phyloP scores from a whole-genome alignment of 2,888 invertebrate species.

The Eupithecia exiguata region DNA sequence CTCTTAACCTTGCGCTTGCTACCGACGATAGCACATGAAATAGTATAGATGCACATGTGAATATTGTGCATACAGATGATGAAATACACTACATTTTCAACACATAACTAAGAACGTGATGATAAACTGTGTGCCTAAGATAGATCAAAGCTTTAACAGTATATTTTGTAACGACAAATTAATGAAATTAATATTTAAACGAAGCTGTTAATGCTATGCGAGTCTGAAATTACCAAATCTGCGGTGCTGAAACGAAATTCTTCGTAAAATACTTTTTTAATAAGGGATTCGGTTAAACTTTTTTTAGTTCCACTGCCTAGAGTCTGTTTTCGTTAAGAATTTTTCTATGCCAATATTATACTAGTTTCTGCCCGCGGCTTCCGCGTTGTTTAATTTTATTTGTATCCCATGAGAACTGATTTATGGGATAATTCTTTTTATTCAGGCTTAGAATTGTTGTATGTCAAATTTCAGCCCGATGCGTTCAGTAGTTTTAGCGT shows the following conservation, averaged over 20 bases:
- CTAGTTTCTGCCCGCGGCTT: no score
- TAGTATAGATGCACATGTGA: slow-evolving; percentile 19
- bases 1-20: neutral
- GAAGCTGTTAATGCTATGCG: neutral
- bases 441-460: no score
- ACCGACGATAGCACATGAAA: slow-evolving; percentile 29
- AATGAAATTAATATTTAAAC: slow-evolving; percentile 5
- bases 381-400: no score
- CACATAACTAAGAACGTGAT: slow-evolving; percentile 10
- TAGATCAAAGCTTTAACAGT: neutral
- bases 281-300: neutral
- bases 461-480: no score
- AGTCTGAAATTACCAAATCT: neutral
- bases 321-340: neutral
- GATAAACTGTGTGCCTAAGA: slow-evolving; percentile 10
- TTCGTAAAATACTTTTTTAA: neutral
- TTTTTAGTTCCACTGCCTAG: neutral
- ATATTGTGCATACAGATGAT: slow-evolving; percentile 17
- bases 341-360: neutral
- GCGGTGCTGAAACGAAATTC: neutral
- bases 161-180: neutral
- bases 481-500: no score
- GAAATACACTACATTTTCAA: slow-evolving; percentile 8
- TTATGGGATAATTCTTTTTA: no score
- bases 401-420: no score